Percentiles rank a stretch among this genome's conserved stretches.
These are phyloP conservation scores for Antitype chi DNA, from an alignment of 2,888 invertebrate species.

Conservation along the genomic window DNA sequence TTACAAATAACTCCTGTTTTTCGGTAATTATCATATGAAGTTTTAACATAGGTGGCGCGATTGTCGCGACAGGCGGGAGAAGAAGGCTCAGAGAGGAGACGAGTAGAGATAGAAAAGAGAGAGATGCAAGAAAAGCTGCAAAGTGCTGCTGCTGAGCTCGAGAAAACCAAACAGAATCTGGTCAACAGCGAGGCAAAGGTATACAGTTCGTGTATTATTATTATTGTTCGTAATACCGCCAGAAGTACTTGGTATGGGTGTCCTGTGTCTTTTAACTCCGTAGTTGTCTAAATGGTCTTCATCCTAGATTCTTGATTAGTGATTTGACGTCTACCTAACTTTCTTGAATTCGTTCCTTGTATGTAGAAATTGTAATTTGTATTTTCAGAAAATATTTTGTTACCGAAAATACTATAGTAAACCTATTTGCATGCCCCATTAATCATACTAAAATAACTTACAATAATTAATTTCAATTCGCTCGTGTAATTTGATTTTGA, in stretches of 20 bases:
- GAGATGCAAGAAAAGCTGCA: slow-evolving; percentile 92
- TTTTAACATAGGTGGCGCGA: slow-evolving; percentile 92
- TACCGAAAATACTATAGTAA: neutral
- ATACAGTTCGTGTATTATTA: slow-evolving; percentile 50
- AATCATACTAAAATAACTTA: slow-evolving; percentile 31
- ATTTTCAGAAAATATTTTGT: neutral
- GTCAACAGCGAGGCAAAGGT: slow-evolving; percentile 93
- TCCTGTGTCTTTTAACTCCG: slow-evolving; percentile 34
- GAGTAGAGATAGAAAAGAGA: slow-evolving; percentile 93
- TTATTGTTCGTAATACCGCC: neutral
- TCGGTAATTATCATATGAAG: slow-evolving; percentile 54
- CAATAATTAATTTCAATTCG: neutral
- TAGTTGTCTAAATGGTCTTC: slow-evolving; percentile 18
- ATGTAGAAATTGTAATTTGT: neutral
- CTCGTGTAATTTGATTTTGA: neutral
- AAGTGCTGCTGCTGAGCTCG: slow-evolving; percentile 92
- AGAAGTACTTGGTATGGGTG: slow-evolving; percentile 21
- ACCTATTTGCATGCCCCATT: slow-evolving; percentile 30
- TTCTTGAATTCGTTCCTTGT: neutral
- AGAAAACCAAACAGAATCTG: slow-evolving; percentile 92
- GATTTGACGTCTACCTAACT: neutral
- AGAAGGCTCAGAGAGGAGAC: slow-evolving; percentile 95
- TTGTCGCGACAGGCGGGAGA: slow-evolving; percentile 96
- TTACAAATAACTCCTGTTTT: neutral
- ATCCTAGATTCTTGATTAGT: neutral